Evolutionary conservation across 2,888 invertebrate genomes (phyloP), one percentile per base, ranked within the genome.

Genomic region (Taphrorychus bicolor): DNA sequence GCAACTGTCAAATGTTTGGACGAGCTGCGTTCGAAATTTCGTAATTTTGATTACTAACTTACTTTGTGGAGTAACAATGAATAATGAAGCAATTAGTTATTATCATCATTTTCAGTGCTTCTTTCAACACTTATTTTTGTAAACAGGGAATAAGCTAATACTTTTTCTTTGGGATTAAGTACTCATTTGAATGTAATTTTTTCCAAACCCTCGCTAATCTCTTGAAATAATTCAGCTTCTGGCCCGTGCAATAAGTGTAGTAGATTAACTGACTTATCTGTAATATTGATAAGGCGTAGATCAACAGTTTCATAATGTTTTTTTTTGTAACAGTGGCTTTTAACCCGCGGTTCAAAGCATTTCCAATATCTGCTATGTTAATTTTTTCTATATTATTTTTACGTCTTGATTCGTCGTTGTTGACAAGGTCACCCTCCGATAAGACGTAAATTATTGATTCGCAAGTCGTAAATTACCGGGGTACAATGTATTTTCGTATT

Each of bases 341-440:
- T 48, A 48, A 48, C 48, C 48, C 18, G 17, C 48, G 7, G 18
- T n/a, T 48, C 48, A 48, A 48, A n/a, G n/a, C 32, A 11, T 32
- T 32, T 32, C 7, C 32, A 11, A 2, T 1, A 7, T 32, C 32
- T 40, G 48, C 7, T 48, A 17, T 48, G 48, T 14, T 48, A 48
- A 48, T 14, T 17, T 14, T 48, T 18, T 2, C 1, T n/a, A 40
- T n/a, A 32, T 5, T 32, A 32, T 32, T 24, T 32, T 1, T 32
- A 32, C 32, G 11, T 32, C 32, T 32, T 3, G 32, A 32, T 3
- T 32, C 11, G 11, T 32, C 9, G n/a, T n/a, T n/a, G 11, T 3
- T 1, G 3, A 32, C 32, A 32, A 32, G 3, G 32, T 11, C 32
- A 32, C 4, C 3, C 7, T 18, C 48, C 16, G 17, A 48, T 17